Evolutionary conservation across 2,113 vertebrate genomes (phyloP).

Genomic region (Amblyopsis rosae): DNA sequence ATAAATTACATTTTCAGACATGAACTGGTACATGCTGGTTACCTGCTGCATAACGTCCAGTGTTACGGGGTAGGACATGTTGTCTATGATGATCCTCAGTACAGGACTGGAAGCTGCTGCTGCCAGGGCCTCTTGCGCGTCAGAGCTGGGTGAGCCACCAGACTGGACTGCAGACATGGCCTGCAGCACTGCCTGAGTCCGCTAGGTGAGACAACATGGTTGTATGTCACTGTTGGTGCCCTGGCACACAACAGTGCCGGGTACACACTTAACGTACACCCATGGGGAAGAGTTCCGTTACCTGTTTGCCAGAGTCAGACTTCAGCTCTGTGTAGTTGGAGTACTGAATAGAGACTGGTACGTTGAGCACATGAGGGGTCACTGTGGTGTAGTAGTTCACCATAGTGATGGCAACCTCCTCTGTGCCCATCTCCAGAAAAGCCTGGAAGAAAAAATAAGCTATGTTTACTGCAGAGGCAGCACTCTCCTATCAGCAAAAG

Average conservation of each 20-base stretch:
- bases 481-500: not conserved
- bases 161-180: constrained; percentile 90
- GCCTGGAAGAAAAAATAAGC: constrained; percentile 75
- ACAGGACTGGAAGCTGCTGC: constrained; percentile 80
- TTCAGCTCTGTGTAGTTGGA: constrained; percentile 98
- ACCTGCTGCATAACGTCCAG: constrained; percentile 98
- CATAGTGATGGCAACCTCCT: constrained; percentile 96
- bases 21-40: too few relatives aligned
- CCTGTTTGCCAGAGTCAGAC: constrained; percentile 93
- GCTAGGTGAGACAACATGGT: constrained; percentile 65
- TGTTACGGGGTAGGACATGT: constrained; percentile 98
- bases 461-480: too few relatives aligned
- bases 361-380: constrained; percentile 91
- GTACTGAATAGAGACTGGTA: constrained; percentile 94
- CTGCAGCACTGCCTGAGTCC: constrained; percentile 89
- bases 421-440: constrained; percentile 94
- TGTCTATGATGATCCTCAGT: constrained; percentile 97
- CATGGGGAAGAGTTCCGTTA: constrained; percentile 35
- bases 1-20: too few relatives aligned
- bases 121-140: constrained; percentile 86
- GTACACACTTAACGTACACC: too few relatives aligned
- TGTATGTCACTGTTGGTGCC: not conserved
- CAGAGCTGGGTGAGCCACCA: constrained; percentile 85
- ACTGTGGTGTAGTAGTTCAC: constrained; percentile 95
- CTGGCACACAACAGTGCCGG: too few relatives aligned